phyloP scores from a whole-genome alignment of 2,113 vertebrate species.

The Haplochromis burtoni region DNA sequence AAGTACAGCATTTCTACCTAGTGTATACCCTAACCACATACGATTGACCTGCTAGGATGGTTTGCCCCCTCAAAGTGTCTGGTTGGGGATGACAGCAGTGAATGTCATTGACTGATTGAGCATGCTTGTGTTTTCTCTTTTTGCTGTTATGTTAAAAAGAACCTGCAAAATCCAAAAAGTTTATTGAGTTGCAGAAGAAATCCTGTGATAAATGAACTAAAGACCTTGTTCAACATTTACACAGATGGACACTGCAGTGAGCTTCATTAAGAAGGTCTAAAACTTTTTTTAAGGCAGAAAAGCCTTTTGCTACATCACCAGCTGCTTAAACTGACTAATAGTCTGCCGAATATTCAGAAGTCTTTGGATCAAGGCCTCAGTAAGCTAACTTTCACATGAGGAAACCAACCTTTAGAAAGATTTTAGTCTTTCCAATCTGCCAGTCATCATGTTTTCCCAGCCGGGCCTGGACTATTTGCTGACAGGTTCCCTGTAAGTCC shows the following conservation, averaged over 20 bases:
- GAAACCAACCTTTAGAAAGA: conserved; percentile 86
- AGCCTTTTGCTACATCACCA: neutral
- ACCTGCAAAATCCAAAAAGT: neutral
- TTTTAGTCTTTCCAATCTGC: conserved; percentile 98
- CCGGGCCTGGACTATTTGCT: conserved; percentile 82
- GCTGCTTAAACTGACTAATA: neutral
- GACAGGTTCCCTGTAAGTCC: conserved; percentile 86
- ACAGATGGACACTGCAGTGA: neutral
- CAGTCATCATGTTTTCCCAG: conserved; percentile 90
- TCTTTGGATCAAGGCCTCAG: neutral
- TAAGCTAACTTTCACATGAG: neutral
- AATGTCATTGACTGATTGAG: neutral
- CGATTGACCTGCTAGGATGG: neutral
- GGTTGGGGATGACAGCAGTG: neutral
- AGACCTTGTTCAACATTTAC: neutral
- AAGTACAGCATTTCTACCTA: neutral
- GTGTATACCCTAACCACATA: neutral
- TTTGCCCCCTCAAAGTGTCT: neutral
- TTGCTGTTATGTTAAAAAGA: neutral
- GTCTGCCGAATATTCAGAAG: neutral
- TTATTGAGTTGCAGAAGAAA: neutral
- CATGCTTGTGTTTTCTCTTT: neutral
- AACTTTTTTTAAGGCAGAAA: neutral
- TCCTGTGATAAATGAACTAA: neutral
- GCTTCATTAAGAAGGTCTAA: neutral